Conservation (phyloP, 2,797 vertebrate species). For the Muscicapa striata region DNA sequence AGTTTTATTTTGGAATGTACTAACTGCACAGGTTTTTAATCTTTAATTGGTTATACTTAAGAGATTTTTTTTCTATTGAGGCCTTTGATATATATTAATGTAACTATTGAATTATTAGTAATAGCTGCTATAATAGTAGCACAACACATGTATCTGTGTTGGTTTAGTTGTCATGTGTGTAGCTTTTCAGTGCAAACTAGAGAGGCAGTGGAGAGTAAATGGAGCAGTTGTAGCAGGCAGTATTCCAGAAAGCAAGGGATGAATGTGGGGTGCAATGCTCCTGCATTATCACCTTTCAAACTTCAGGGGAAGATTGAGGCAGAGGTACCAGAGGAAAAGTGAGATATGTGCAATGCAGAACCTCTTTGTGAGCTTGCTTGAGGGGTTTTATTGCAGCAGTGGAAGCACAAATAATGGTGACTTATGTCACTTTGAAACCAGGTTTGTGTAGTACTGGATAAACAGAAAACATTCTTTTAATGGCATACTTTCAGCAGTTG, state of each 20-base stretch:
- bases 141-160: neutral
- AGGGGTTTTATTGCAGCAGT: neutral
- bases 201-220: neutral
- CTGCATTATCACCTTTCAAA: neutral
- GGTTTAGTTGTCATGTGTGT: neutral
- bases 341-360: neutral
- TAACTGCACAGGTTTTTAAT: neutral
- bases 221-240: rapidly evolving
- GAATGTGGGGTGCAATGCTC: neutral
- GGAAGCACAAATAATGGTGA: neutral
- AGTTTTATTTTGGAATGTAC: neutral
- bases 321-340: neutral
- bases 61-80: neutral
- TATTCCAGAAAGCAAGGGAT: neutral
- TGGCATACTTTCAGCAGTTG: neutral
- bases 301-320: neutral
- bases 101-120: neutral
- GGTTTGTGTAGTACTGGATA: neutral
- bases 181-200: neutral
- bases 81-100: neutral
- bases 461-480: neutral
- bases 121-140: neutral
- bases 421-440: neutral
- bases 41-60: neutral
- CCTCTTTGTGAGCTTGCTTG: neutral